Evolutionary conservation across 92 coral and sea anemone genomes (phyloP).

Genomic region (Zoanthus solanderi): DNA sequence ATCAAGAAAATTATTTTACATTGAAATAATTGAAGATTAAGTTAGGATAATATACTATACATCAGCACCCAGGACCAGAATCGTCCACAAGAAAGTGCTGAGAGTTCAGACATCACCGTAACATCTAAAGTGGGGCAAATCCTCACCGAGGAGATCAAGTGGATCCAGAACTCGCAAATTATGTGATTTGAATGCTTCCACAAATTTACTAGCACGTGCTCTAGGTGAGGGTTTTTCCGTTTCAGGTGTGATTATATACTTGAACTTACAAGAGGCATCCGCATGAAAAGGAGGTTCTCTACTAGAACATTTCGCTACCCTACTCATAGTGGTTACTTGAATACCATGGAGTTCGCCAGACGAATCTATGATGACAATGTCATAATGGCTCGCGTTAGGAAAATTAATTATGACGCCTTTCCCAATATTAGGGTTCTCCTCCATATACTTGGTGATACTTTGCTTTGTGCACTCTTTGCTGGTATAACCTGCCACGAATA

Average conservation of each 20-base stretch:
- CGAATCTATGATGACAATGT: conserved; percentile 36
- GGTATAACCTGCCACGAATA: background rate
- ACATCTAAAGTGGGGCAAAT: conserved; percentile 9
- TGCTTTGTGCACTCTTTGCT: conserved; percentile 6
- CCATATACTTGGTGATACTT: conserved; percentile 25
- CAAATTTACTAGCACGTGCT: background rate
- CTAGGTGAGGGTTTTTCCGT: conserved; percentile 3
- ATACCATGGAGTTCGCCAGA: conserved; percentile 34
- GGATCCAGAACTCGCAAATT: conserved; percentile 42
- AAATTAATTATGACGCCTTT: conserved; percentile 33
- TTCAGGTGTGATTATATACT: conserved; percentile 44
- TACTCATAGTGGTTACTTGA: conserved; percentile 28
- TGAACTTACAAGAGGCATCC: conserved; percentile 37
- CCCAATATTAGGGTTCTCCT: conserved; percentile 36
- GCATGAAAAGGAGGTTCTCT: conserved; percentile 22
- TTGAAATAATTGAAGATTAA: conserved; percentile 1
- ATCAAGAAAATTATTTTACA: conserved; percentile 1
- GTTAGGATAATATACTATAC: background rate
- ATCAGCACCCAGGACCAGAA: conserved; percentile 13
- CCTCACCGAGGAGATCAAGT: conserved; percentile 26
- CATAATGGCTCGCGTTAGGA: conserved; percentile 20
- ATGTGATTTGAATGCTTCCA: conserved; percentile 16
- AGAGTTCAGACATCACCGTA: conserved; percentile 6
- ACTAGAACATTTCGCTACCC: conserved; percentile 22
- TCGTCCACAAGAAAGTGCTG: conserved; percentile 3